Evolutionary conservation across 2,888 invertebrate species (phyloP), one percentile per base, ranked within the genome.

Genomic region (Cantharis rustica): DNA sequence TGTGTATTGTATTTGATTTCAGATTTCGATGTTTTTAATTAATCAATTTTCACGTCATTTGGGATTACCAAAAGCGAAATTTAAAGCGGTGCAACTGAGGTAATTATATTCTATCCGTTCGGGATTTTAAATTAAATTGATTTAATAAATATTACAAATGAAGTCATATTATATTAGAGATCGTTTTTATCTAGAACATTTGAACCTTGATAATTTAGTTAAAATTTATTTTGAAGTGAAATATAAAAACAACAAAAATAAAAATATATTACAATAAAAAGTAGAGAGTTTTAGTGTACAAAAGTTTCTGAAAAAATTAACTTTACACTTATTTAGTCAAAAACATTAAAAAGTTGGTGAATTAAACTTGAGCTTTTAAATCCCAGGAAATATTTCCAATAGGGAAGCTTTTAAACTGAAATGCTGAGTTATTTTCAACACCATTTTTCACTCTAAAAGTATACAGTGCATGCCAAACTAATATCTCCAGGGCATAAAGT

Each of bases 401-500:
- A 79, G 79, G 82, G 73, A 81, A 81, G 81, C 80, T 83, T 83
- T 82, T 79, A 80, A 79, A 80, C 79, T 75, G 81, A 82, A 82
- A 83, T 82, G 81, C 79, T 70, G 76, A 83, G 83, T 83, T 84
- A 85, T 84, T 83, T 83, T 82, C 83, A 82, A 86, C 85, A 85
- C 84, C 85, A 86, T 86, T 86, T 86, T 86, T 87, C 87, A 86
- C 85, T 85, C 83, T 80, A 77, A 81, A 83, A 83, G 84, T 85
- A 82, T 83, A 83, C 80, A 84, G 84, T 85, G 83, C 85, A 85
- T 84, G 85, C 84, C 85, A 83, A 85, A 85, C 85, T 86, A 84
- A 86, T 85, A 86, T 85, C 87, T 86, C 86, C 72, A 73, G 86
- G 86, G 86, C 82, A 86, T 86, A 85, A 85, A 85, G 82, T 87